Evolutionary conservation across 1,140 invertebrate species (phyloP).

Genomic region (Cephus cinctus): DNA sequence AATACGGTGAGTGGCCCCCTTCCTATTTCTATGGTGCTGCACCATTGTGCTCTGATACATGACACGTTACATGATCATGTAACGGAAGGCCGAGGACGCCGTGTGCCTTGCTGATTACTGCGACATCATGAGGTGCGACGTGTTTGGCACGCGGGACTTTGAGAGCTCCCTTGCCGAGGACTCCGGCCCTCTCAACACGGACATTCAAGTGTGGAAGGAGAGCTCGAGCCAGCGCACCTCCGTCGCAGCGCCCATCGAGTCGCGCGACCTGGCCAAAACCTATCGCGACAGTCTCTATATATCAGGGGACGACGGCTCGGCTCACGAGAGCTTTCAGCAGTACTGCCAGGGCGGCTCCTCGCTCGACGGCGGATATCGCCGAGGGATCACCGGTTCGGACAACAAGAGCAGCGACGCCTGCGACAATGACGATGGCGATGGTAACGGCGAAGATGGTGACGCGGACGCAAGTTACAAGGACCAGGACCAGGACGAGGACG

Average conservation of each 20-base stretch:
- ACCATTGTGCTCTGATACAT: background rate
- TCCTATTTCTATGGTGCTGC: too few relatives aligned
- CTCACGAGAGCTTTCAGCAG: slow-evolving; percentile 19
- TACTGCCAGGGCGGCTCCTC: slow-evolving; percentile 19
- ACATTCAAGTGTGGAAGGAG: slow-evolving; percentile 75
- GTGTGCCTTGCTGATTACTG: slow-evolving; percentile 92
- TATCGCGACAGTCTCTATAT: background rate
- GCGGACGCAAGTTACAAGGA: slow-evolving; percentile 31
- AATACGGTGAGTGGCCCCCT: slow-evolving; percentile 83
- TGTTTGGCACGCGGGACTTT: slow-evolving; percentile 72
- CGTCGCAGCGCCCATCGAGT: slow-evolving; percentile 56
- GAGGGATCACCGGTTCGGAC: slow-evolving; percentile 42
- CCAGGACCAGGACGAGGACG: slow-evolving; percentile 31
- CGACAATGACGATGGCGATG: slow-evolving; percentile 31
- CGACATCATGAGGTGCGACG: slow-evolving; percentile 93
- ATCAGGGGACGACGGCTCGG: background rate
- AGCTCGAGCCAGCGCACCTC: slow-evolving; percentile 66
- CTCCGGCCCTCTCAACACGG: slow-evolving; percentile 64
- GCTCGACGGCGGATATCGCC: slow-evolving; percentile 25
- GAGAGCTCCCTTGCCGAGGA: slow-evolving; percentile 60
- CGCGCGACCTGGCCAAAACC: slow-evolving; percentile 44
- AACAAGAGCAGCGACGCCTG: slow-evolving; percentile 47
- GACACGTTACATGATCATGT: too few relatives aligned
- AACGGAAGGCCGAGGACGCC: slow-evolving; percentile 87
- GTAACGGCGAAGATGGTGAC: slow-evolving; percentile 21